Evolutionary conservation across 1,140 invertebrate species (phyloP).

Genomic region (Platorchestia sp.): DNA sequence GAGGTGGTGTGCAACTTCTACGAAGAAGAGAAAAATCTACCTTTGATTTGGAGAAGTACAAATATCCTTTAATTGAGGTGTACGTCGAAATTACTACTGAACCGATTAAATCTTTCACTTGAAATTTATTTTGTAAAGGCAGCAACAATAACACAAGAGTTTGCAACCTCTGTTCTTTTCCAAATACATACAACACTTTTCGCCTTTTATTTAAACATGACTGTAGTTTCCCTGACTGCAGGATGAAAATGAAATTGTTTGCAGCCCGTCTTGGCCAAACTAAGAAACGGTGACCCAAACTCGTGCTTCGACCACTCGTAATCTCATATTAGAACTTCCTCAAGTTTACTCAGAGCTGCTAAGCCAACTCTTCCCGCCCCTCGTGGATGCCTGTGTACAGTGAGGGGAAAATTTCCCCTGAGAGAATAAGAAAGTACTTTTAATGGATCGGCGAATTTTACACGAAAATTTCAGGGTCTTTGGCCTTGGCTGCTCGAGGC

Average conservation of each 20-base stretch:
- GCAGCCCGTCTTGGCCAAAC: not conserved
- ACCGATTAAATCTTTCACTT: not conserved
- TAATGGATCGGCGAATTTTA: not conserved
- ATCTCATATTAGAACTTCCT: not conserved
- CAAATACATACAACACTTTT: not conserved
- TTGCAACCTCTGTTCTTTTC: too few relatives aligned
- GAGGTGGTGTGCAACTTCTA: too few relatives aligned
- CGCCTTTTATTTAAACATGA: not conserved
- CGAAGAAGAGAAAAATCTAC: too few relatives aligned
- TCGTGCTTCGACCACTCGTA: not conserved
- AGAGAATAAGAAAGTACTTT: not conserved
- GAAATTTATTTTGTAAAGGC: not conserved
- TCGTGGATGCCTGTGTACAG: not conserved
- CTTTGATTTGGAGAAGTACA: too few relatives aligned
- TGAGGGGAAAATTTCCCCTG: not conserved
- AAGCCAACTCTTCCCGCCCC: not conserved
- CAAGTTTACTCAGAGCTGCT: not conserved
- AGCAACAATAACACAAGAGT: not conserved
- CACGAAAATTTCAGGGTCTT: not conserved
- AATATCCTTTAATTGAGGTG: too few relatives aligned
- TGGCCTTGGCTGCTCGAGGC: not conserved
- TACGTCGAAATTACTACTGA: not conserved
- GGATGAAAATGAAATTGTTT: not conserved
- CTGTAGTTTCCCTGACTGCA: not conserved
- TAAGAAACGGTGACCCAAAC: not conserved